Evolutionary conservation across 2,888 invertebrate genomes (phyloP), one percentile per base, ranked within the genome.

Genomic region (Orthonychiurus folsomi): DNA sequence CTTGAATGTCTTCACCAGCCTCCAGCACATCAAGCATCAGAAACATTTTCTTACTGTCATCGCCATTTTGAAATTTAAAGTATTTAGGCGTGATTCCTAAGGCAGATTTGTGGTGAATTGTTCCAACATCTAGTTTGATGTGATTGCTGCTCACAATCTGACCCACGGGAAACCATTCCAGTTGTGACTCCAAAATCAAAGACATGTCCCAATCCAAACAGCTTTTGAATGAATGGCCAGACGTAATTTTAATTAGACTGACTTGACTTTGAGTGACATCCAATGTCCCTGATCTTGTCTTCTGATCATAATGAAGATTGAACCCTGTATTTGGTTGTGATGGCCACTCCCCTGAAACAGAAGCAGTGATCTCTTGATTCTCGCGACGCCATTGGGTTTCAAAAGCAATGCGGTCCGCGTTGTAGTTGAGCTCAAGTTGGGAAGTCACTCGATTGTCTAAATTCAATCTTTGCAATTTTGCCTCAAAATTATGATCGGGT

Each of bases 401-500:
- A 26, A 21, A 26, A 12, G 48, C 50, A 21, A 56, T 59, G 9
- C 28, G 20, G n/a, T 61, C 9, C 3, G 25, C 48, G 25, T 66
- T 56, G 24, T 53, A 26, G 1, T 1, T 12, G 1, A 63, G 26
- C 12, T 24, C 48, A 2, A 50, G 1, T 27, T 59, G 21, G 20
- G 24, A 23, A 5, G 20, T 23, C 5, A 26, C 50, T 15, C 15
- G n/a, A 2, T 56, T 61, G 26, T 50, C 47, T 52, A 59, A 59
- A 53, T 53, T 64, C 61, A 54, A 62, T 47, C 15, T 61, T 21
- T 12, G 61, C 68, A 48, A 68, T 56, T 15, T 60, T 20, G 59
- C 58, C 53, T 63, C 24, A 27, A 61, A 65, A 12, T 57, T 56
- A 18, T 65, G 59, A 15, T 53, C 52, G 20, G 65, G 65, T 18